Percentiles rank a stretch among this genome's conserved stretches.
These are phyloP conservation scores for Argyrosomus japonicus DNA, from an alignment of 2,113 vertebrate genomes.

Conservation along the genomic window DNA sequence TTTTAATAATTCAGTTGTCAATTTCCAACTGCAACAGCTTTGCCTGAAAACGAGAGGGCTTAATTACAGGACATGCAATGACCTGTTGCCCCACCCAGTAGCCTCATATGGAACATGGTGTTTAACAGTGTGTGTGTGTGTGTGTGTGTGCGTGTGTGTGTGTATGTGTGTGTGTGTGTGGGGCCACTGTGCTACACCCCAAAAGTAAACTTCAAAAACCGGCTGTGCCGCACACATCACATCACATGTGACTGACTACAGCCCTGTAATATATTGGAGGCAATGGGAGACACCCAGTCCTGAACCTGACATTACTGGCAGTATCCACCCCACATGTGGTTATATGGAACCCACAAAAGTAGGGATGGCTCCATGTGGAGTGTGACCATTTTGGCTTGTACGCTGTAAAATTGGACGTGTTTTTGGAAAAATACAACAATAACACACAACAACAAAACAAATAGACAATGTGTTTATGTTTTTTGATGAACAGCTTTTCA, in stretches of 20 bases:
- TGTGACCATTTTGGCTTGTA: conserved; percentile 36
- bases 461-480: conserved; percentile 10
- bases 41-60: conserved; percentile 45
- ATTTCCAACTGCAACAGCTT: conserved; percentile 28
- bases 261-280: conserved; percentile 67
- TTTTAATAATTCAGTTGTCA: conserved; percentile 40
- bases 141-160: conserved; percentile 63
- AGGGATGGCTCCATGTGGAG: not conserved
- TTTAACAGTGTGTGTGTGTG: conserved; percentile 56
- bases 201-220: conserved; percentile 76
- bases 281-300: conserved; percentile 53
- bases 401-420: conserved; percentile 1
- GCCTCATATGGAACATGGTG: conserved; percentile 67
- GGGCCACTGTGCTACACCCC: conserved; percentile 70
- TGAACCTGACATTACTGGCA: conserved; percentile 66
- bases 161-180: conserved; percentile 49
- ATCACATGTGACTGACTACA: conserved; percentile 43
- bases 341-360: conserved; percentile 33
- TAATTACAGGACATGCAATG: conserved; percentile 64
- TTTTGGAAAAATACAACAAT: conserved; percentile 14
- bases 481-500: conserved; percentile 14
- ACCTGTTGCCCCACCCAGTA: conserved; percentile 74
- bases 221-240: conserved; percentile 29
- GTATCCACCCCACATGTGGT: conserved; percentile 64
- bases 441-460: too few species aligned